Base-by-base conservation (phyloP, 2,113 vertebrate species). In the Calidris pugnax region DNA sequence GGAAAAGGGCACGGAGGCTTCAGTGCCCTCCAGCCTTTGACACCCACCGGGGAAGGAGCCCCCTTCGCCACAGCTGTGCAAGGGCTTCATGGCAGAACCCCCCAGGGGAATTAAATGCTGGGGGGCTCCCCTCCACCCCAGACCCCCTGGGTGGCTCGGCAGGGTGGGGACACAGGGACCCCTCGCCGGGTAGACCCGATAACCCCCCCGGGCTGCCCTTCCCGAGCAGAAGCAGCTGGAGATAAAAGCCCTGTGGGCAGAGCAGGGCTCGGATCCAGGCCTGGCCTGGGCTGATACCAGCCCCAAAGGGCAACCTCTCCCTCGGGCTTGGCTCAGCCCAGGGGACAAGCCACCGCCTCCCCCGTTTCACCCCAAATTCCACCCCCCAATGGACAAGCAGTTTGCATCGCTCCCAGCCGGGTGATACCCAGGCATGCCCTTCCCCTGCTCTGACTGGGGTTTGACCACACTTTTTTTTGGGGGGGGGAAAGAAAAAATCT, bases 271-370 rank as follows among this genome's bases (percentile, higher is more conserved):
- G 19, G 91, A 45, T 90, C 96, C 92, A 48, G 35, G 88, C 75
- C 92, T 97, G 96, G 35, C 35, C 39, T 12, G 28, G 57, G 55
- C 90, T 92, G 95, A 97, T 97, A 96, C 45, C 33, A 3, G 23
- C 75, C 91, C 83, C 26, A 10, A 89, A 72, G 20, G 53, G 62
- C 3, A 1, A 84, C 94, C 77, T 92, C 94, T 88, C 95, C 96
- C 78, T 21, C 16, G 47, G 77, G 94, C 85, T 80, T 0, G 1
- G 94, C 84, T 79, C 86, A 85, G 73, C 53, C 57, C 47, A 8
- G 39, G 1, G 4, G 20, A 47, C 12, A 1, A 0, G 39, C 33
- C 8, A 4, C 39, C 8, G 4, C 39, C 35, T 75, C 62, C 37
- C 39, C 14, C 2, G 1, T 8, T 53, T 66, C 50, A 71, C 51